phyloP scores from a whole-genome alignment of 2,797 vertebrate genomes.

The Gallirallus australis region DNA sequence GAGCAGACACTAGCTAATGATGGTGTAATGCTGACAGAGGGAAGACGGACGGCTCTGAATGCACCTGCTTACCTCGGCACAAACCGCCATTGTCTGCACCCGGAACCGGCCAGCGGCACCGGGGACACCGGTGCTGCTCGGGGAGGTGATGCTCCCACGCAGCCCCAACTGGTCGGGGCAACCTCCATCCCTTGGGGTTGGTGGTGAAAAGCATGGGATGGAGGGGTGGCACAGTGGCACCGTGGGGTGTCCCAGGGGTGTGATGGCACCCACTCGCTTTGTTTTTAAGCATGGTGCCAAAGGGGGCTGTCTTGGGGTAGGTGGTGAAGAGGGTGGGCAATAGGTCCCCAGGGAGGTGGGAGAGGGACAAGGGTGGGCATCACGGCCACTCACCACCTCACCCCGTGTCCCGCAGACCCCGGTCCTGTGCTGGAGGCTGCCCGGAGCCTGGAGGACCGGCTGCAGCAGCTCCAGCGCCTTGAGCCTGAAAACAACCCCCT shows the following conservation, averaged over 20 bases:
- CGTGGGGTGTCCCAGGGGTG: background rate
- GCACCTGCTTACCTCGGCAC: constrained; percentile 92
- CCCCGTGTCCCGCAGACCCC: constrained; percentile 80
- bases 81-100: constrained; percentile 60
- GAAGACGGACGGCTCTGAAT: constrained; percentile 83
- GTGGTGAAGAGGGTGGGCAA: background rate
- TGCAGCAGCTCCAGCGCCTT: constrained; percentile 87
- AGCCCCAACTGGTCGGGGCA: background rate
- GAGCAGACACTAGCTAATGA: constrained; percentile 95
- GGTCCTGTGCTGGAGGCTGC: constrained; percentile 90
- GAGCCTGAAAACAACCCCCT: constrained; percentile 79
- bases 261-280: no score
- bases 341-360: accelerated
- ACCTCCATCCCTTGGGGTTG: background rate
- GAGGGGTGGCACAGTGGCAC: no score
- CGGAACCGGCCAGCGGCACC: background rate
- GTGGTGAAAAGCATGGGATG: background rate
- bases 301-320: background rate
- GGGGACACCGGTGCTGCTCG: background rate
- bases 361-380: background rate
- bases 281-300: background rate
- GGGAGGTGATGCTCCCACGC: accelerated
- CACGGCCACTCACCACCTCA: background rate
- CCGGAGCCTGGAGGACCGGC: constrained; percentile 87
- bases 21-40: constrained; percentile 90